Base-by-base conservation (phyloP, 2,797 vertebrate genomes). In the Syngnathus acus region DNA sequence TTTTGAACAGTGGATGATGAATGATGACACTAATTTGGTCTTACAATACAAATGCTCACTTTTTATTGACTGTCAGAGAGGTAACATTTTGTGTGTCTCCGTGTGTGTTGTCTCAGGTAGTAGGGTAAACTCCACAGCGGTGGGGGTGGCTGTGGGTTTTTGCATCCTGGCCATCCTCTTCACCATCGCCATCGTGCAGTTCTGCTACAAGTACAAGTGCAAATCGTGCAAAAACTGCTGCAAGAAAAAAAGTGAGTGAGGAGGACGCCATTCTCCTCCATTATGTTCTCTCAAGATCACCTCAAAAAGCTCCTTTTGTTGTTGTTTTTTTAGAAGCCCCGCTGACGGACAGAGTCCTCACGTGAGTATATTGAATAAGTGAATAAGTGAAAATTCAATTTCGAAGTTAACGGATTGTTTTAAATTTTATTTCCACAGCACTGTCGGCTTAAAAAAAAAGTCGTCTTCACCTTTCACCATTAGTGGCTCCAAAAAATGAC, bases 131-230 rank as follows among this genome's bases (percentile, higher is more conserved):
- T 63, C 87, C 9, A 59, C 80, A 0, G 73, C 78, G 0, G 74
- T 91, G 0, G 89, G 89, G 2, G 8, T 92, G 5, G 72, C 53
- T 0, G 83, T 90, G 14, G 89, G 88, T 4, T 89, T 91, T 54
- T 73, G 77, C 6, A 69, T 91, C 51, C 74, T 92, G 58, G 72
- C 64, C 0, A 68, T 90, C 61, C 84, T 92, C 58, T 79, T 92
- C 61, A 71, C 80, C 62, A 85, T 91, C 23, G 90, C 60, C 59
- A 78, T 91, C 9, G 14, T 89, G 23, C 86, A 89, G 23, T 88
- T 84, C 70, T 89, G 80, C 73, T 82, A 73, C 77, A 89, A 89
- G 64, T 65, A 85, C 68, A 90, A 78, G 72, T 89, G 83, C 74
- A 83, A 87, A 62, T 68, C 60, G 0, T 84, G 76, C 62, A 88